These are phyloP conservation scores for Melanotus villosus DNA, from an alignment of 2,888 invertebrate species.

Conservation along the genomic window DNA sequence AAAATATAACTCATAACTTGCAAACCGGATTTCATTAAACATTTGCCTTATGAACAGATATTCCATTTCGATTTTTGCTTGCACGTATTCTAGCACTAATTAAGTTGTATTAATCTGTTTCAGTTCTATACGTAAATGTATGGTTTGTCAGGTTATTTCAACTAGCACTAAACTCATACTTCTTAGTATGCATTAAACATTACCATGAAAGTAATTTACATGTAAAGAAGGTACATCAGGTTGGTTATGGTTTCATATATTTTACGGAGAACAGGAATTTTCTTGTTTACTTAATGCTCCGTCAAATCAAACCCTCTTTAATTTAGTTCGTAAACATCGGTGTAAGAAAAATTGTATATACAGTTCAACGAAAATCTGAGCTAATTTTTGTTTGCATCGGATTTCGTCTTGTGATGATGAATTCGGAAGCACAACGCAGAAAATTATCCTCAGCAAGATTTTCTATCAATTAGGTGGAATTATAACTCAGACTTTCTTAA, in stretches of 20 bases:
- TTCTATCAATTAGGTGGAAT: too few species aligned
- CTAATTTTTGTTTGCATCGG: too few species aligned
- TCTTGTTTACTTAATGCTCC: conserved; percentile 31
- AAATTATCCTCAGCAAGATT: too few species aligned
- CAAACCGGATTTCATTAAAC: too few species aligned
- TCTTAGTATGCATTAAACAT: conserved; percentile 13
- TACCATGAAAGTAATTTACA: conserved; percentile 13
- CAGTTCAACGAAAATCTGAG: too few species aligned
- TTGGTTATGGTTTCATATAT: conserved; percentile 10
- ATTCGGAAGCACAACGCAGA: too few species aligned
- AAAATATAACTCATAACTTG: too few species aligned
- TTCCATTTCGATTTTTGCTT: background rate
- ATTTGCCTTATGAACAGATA: too few species aligned
- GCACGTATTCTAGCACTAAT: background rate
- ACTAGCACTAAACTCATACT: background rate
- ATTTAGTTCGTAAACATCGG: background rate
- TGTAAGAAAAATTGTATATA: background rate
- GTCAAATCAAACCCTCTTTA: too few species aligned
- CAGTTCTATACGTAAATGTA: conserved; percentile 14
- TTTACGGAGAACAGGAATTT: conserved; percentile 30
- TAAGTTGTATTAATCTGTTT: conserved; percentile 5
- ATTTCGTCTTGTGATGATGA: too few species aligned
- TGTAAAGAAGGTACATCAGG: conserved; percentile 16
- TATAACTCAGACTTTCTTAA: too few species aligned
- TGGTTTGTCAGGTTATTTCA: background rate